Evolutionary conservation across 2,113 vertebrate species (phyloP).

Genomic region (Psophia crepitans): DNA sequence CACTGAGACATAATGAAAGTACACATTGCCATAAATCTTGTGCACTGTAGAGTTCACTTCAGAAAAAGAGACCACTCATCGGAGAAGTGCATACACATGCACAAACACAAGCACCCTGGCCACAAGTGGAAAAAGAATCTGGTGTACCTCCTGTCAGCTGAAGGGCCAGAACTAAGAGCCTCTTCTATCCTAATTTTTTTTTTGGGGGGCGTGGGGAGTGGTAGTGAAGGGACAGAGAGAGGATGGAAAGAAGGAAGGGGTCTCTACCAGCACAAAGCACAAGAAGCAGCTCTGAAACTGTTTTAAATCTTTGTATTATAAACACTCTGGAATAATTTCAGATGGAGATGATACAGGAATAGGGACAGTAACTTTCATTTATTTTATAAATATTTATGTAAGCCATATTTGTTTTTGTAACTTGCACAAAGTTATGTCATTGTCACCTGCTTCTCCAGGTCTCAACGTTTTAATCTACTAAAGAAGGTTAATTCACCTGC

Average conservation of each 20-base stretch:
- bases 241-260: not conserved
- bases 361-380: not conserved
- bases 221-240: not conserved
- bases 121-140: not conserved
- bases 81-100: not conserved
- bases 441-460: not conserved
- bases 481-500: not conserved
- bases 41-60: slow-evolving; percentile 9
- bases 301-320: not conserved
- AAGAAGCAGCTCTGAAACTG: not conserved
- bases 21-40: slow-evolving; percentile 12
- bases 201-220: fast-evolving
- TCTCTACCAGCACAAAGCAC: not conserved
- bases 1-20: not conserved
- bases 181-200: not conserved
- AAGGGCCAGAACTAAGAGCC: not conserved
- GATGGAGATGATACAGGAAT: not conserved
- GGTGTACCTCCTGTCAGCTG: not conserved
- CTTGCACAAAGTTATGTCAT: not conserved
- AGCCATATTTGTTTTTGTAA: not conserved
- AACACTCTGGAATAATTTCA: not conserved
- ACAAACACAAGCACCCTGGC: not conserved
- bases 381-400: not conserved
- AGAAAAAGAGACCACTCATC: not conserved
- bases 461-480: not conserved